Evolutionary conservation across 2,888 invertebrate genomes (phyloP), one percentile per base, ranked within the genome.

Genomic region (Stenotaenia linearis): DNA sequence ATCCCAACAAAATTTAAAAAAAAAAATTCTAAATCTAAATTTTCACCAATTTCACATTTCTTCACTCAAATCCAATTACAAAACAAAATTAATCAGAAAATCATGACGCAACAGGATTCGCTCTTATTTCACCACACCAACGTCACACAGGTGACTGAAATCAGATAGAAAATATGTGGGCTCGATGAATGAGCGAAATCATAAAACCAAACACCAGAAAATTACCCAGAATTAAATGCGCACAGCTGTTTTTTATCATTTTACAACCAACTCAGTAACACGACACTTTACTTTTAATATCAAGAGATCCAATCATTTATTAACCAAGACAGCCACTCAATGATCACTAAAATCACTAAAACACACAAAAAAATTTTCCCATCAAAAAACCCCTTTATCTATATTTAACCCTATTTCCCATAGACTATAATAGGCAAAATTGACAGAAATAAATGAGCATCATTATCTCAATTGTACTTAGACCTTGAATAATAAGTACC

Each of bases 391-490:
- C 32, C 4, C 32, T 6, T 6, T 6, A 32, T 32, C 32, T 32
- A 32, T 32, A 6, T 32, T 32, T 32, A 32, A 4, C 32, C 50
- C n/a, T 18, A 50, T 18, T 50, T 50, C 18, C 4, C 50, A 18
- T 18, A n/a, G 18, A 7, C 50, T 18, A 18, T 69, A 69, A 28
- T 1, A 25, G 2, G 2, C 69, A 1, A 69, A 69, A 28, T 28
- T 28, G 69, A 69, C 69, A 69, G 69, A 28, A 69, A 69, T 12
- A 69, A 69, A 69, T 69, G 23, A 69, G 25, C 69, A 28, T 50
- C 69, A 69, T 69, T 69, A 69, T 69, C 69, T 69, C 69, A 69
- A 69, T 69, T 69, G 69, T 69, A 69, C 69, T 69, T 69, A 69
- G 69, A 28, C 69, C 69, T 61, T 61, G 61, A 61, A 61, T 61